phyloP scores from a whole-genome alignment of 30 jellyfish, hydroid and myxozoan genomes.

The Sanderia malayensis region DNA sequence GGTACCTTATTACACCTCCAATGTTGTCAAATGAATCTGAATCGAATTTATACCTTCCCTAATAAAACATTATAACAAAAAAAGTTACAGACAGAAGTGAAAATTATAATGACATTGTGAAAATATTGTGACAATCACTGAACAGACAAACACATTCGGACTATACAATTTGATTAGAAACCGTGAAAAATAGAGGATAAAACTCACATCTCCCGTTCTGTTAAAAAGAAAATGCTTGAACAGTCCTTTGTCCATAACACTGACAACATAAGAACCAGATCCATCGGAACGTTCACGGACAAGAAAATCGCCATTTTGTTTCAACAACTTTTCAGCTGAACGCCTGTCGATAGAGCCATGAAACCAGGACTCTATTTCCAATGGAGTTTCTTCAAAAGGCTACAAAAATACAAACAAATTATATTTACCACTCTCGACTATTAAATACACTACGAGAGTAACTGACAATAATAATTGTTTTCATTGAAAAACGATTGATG shows the following conservation, averaged over 20 bases:
- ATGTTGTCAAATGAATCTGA: conserved; percentile 59
- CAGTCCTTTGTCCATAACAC: conserved; percentile 62
- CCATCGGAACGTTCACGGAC: conserved; percentile 88
- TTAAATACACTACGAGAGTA: too few species aligned
- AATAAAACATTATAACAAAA: conserved; percentile 21
- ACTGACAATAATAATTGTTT: too few species aligned
- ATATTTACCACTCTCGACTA: too few species aligned
- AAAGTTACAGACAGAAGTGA: too few species aligned
- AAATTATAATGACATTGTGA: too few species aligned
- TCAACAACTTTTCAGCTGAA: conserved; percentile 66
- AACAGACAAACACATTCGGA: neutral
- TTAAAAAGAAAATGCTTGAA: conserved; percentile 73
- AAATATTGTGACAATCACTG: too few species aligned
- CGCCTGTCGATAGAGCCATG: conserved; percentile 82
- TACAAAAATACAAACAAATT: neutral
- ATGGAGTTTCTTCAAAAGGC: conserved; percentile 10
- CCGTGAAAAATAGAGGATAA: neutral
- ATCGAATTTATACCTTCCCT: conserved; percentile 83
- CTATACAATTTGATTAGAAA: too few species aligned
- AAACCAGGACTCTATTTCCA: conserved; percentile 54
- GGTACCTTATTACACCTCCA: conserved; percentile 57
- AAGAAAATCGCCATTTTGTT: conserved; percentile 83
- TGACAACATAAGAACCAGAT: conserved; percentile 70
- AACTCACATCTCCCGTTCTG: conserved; percentile 51
- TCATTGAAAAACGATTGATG: too few species aligned